Conservation (phyloP, 2,888 invertebrate genomes). For the Pseudoips prasinana region DNA sequence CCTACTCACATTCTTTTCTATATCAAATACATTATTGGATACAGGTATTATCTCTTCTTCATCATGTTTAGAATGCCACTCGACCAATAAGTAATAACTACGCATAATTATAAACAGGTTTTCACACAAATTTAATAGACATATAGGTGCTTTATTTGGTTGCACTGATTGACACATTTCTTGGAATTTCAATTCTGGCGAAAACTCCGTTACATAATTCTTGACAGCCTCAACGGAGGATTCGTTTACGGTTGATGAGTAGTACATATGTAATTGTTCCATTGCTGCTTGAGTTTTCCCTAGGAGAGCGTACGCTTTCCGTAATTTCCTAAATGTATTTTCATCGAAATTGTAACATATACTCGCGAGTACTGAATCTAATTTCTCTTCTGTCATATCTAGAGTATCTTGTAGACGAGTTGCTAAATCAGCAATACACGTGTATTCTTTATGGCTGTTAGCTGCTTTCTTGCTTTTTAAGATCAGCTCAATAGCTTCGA, state of each 20-base stretch:
- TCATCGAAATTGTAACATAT: slow-evolving; percentile 89
- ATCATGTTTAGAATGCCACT: slow-evolving; percentile 87
- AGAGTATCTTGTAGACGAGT: slow-evolving; percentile 94
- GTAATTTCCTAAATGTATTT: slow-evolving; percentile 90
- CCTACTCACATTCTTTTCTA: slow-evolving; percentile 86
- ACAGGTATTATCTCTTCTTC: slow-evolving; percentile 47
- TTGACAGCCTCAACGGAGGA: slow-evolving; percentile 85
- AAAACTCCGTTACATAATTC: slow-evolving; percentile 63
- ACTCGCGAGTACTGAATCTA: slow-evolving; percentile 92
- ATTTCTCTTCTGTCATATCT: slow-evolving; percentile 93
- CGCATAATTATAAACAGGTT: slow-evolving; percentile 91
- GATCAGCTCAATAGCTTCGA: slow-evolving; percentile 94
- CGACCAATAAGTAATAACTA: slow-evolving; percentile 89
- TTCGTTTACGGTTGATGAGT: slow-evolving; percentile 94
- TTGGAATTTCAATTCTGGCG: slow-evolving; percentile 84
- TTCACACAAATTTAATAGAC: slow-evolving; percentile 93
- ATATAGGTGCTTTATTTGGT: slow-evolving; percentile 76
- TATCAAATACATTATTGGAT: slow-evolving; percentile 68
- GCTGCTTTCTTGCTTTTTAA: slow-evolving; percentile 94
- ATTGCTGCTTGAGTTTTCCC: slow-evolving; percentile 96
- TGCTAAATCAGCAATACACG: slow-evolving; percentile 94
- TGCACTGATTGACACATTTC: slow-evolving; percentile 87
- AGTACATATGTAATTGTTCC: slow-evolving; percentile 97
- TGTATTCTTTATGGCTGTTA: slow-evolving; percentile 91
- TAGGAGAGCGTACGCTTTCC: slow-evolving; percentile 92